A percentile compares a stretch with the other conserved stretches of the same genome.
These are phyloP conservation scores for Alethe castanea DNA, from an alignment of 2,113 vertebrate species.

Conservation along the genomic window DNA sequence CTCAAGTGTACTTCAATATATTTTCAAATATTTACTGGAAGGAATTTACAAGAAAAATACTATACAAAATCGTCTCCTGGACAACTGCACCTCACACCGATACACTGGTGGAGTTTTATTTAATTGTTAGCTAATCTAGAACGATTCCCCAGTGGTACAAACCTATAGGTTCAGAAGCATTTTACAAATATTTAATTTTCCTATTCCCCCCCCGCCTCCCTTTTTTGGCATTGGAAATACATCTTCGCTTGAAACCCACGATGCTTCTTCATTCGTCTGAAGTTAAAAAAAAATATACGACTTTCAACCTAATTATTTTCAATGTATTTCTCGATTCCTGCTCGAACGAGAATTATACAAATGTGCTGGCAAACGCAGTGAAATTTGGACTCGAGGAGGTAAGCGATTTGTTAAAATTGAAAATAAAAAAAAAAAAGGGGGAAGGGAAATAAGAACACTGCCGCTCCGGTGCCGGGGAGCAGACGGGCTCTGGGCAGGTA, in stretches of 20 bases:
- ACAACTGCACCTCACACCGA: slow-evolving; percentile 90
- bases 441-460: neutral
- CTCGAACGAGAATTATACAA: slow-evolving; percentile 41
- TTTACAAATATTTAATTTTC: slow-evolving; percentile 69
- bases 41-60: slow-evolving; percentile 99
- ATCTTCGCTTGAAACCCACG: slow-evolving; percentile 60
- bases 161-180: slow-evolving; percentile 72
- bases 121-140: slow-evolving; percentile 87
- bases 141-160: slow-evolving; percentile 84
- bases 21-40: slow-evolving; percentile 98
- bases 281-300: slow-evolving; percentile 32
- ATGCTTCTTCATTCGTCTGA: slow-evolving; percentile 51
- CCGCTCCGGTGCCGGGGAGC: slow-evolving; percentile 36
- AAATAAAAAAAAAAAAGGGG: neutral
- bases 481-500: neutral
- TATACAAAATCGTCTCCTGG: slow-evolving; percentile 98
- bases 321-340: slow-evolving; percentile 39
- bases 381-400: slow-evolving; percentile 2
- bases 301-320: slow-evolving; percentile 49
- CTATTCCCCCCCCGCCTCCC: neutral
- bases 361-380: neutral
- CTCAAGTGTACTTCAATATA: slow-evolving; percentile 93
- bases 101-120: slow-evolving; percentile 79
- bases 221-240: slow-evolving; percentile 74
- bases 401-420: slow-evolving; percentile 26